Evolutionary conservation across 1,140 invertebrate genomes (phyloP).

Genomic region (Chionoecetes opilio): DNA sequence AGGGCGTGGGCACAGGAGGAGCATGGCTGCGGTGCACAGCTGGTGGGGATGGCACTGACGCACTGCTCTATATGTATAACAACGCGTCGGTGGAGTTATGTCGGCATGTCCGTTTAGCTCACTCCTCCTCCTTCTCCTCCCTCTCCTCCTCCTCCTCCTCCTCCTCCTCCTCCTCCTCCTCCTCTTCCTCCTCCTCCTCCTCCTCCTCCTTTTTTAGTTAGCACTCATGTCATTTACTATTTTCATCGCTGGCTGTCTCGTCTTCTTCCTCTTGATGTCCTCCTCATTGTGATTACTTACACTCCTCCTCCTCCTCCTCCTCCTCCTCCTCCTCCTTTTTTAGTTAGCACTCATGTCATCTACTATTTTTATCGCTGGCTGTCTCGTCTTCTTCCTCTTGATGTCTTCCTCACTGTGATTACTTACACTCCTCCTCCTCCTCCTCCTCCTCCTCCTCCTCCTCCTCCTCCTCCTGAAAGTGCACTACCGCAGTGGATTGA

Average conservation of each 20-base stretch:
- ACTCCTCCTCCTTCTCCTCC: not conserved
- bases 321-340: not conserved
- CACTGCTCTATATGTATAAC: not conserved
- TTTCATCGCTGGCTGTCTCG: not conserved
- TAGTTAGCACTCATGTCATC: not conserved
- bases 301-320: not conserved
- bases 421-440: not conserved
- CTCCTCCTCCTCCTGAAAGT: no score
- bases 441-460: not conserved
- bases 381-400: not conserved
- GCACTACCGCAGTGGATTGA: no score
- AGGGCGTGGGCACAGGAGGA: not conserved
- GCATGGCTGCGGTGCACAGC: not conserved
- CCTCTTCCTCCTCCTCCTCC: conserved; percentile 6
- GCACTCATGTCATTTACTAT: not conserved
- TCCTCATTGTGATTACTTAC: not conserved
- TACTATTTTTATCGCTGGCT: not conserved
- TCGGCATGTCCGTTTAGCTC: not conserved
- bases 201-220: not conserved
- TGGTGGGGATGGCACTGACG: not conserved
- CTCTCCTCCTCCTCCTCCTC: not conserved
- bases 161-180: not conserved
- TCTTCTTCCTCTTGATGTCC: not conserved
- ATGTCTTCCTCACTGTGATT: not conserved
- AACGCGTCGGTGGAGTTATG: not conserved